Conservation (phyloP, 2,797 vertebrate genomes). For the Alosa sapidissima region DNA sequence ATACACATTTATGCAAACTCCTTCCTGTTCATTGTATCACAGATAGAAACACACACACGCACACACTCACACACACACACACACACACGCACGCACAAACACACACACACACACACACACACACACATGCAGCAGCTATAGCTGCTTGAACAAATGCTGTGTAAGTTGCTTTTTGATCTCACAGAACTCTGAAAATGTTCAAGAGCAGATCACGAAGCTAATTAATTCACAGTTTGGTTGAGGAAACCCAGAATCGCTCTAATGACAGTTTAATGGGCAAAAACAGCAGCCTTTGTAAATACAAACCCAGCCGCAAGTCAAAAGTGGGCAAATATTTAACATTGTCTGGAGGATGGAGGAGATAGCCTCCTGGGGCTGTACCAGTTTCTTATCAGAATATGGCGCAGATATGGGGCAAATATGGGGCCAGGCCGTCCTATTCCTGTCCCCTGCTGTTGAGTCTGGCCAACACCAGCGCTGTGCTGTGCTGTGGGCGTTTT, state of each 20-base stretch:
- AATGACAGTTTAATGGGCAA: neutral
- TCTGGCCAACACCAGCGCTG: neutral
- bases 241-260: neutral
- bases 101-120: neutral
- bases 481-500: neutral
- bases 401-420: neutral
- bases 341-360: neutral
- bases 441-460: neutral
- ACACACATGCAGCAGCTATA: neutral
- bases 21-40: neutral
- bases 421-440: neutral
- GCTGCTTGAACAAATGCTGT: neutral
- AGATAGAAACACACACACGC: neutral
- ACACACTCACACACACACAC: neutral
- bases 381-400: neutral
- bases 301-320: neutral
- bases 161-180: slow-evolving; percentile 19
- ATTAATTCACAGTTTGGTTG: neutral
- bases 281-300: neutral
- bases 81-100: neutral
- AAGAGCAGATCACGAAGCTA: slow-evolving; percentile 3
- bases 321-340: slow-evolving; percentile 1
- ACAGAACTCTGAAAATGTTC: neutral
- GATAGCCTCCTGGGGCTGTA: neutral
- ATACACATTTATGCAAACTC: neutral